A percentile compares a stretch with the other conserved stretches of the same genome.
Conservation (phyloP, 2,797 vertebrate species). For the Hypotaenidia philippensis region DNA sequence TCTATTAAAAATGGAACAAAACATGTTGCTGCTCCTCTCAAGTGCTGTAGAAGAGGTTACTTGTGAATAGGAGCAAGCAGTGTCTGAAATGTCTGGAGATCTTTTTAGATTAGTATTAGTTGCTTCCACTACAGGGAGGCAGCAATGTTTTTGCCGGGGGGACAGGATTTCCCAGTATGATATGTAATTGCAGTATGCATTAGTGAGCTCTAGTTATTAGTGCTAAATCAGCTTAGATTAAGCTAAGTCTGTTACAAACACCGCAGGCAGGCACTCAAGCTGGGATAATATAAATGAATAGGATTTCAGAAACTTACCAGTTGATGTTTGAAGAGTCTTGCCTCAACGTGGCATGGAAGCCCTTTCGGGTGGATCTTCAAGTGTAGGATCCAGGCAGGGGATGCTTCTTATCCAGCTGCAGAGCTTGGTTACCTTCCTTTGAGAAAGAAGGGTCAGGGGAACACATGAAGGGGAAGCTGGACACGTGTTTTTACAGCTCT, state of each 20-base stretch:
- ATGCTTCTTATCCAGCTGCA: background rate
- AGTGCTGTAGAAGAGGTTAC: background rate
- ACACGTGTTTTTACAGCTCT: background rate
- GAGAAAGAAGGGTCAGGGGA: background rate
- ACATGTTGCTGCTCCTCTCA: background rate
- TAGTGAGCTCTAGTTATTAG: conserved; percentile 52
- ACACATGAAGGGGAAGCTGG: background rate
- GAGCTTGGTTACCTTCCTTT: background rate
- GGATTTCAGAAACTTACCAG: conserved; percentile 10
- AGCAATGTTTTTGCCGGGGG: background rate
- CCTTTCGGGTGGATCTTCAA: background rate
- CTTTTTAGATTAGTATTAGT: background rate
- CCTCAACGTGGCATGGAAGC: background rate
- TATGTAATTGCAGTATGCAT: conserved; percentile 38
- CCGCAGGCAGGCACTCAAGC: background rate
- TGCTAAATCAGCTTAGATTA: conserved; percentile 55
- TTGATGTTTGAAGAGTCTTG: background rate
- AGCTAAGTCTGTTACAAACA: conserved; percentile 42
- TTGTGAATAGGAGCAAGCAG: background rate
- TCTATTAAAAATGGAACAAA: conserved; percentile 25
- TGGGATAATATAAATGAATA: conserved; percentile 22
- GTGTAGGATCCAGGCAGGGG: background rate
- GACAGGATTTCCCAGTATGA: conserved; percentile 24
- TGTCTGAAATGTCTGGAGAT: background rate
- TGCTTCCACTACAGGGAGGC: background rate